Evolutionary conservation across 2,888 invertebrate genomes (phyloP), one percentile per base, ranked within the genome.

Genomic region (Meloe dianella): DNA sequence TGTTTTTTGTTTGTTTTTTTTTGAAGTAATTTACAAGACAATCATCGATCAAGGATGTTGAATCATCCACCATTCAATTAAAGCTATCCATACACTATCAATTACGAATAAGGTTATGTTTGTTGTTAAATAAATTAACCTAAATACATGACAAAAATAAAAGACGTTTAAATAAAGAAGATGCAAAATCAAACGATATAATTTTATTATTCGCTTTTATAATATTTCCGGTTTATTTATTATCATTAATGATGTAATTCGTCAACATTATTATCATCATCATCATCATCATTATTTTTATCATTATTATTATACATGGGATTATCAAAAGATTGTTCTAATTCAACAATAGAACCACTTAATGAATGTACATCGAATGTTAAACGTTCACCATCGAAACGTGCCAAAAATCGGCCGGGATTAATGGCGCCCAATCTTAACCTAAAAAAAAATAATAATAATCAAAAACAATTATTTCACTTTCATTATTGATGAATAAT

Each of bases 291-390:
- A 7, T 27, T 8, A 30, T 57, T 8, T 4, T 22, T 10, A 35
- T 58, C 20, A 4, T 58, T 58, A 35, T 29, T 32, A 32, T n/a
- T 17, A 64, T 74, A 80, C 75, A 79, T 69, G 1, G 81, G 80
- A 70, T 80, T 81, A 56, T 80, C 80, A 63, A 80, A 80, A 1
- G 79, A 72, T 54, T 73, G 75, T 10, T 75, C 73, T 58, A 81
- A 67, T 68, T 75, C 77, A 17, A 75, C 57, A 10, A 80, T 65
- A 7, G 80, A 80, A 1, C 78, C 76, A 5, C 73, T 73, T 12
- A 76, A 68, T 1, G 79, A 80, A 32, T 70, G 72, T 1, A 66
- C 66, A 35, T 77, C 77, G 32, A 75, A 66, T 38, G 78, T 73
- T 7, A 73, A 70, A 7, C 75, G 75, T 58, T 78, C 75, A 22